Base-by-base conservation (phyloP, 23 tunicate genomes). In the Phallusia fumigata region DNA sequence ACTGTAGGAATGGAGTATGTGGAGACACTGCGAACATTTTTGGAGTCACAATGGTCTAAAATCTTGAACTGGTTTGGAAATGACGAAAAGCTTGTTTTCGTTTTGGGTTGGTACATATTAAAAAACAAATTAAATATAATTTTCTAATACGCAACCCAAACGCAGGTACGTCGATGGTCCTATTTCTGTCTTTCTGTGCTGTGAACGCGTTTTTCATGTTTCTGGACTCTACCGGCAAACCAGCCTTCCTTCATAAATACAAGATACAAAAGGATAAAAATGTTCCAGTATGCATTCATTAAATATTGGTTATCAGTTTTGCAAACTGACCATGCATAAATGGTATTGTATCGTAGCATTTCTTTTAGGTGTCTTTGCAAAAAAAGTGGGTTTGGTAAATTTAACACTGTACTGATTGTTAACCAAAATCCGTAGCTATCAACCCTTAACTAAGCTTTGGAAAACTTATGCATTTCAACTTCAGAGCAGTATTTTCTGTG, bases 251-350 rank as follows among this genome's bases (percentile, higher is more conserved):
- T 35, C 88, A 77, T 33, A 94, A 86, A 81, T 94, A 94, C 88
- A 94, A 94, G 74, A 86, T 89, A 32, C 98, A 94, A 50, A 87
- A 94, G 64, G 98, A 91, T 52, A 94, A 89, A 82, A 94, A 94
- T 65, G 40, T 87, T 10, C 98, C 98, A 80, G 98, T 94, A 78
- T 36, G 47, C 47, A 40, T 40, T 40, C 10, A 40, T 3, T 40
- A 5, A 40, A 40, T 40, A 10, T 40, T 10, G 47, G 5, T 40
- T 3, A 3, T n/a, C 47, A 10, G 5, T 40, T 40, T 40, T 40
- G 5, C 47, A 40, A 40, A 40, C 47, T 5, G 8, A 3, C 47
- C 47, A n/a, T n/a, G 47, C 10, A 40, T 5, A 40, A 40, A 3
- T 40, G 47, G 47, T 40, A 10, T 40, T 40, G 47, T 40, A 3